Evolutionary conservation across 2,888 invertebrate genomes (phyloP), one percentile per base, ranked within the genome.

Genomic region (Xestobium rufovillosum): DNA sequence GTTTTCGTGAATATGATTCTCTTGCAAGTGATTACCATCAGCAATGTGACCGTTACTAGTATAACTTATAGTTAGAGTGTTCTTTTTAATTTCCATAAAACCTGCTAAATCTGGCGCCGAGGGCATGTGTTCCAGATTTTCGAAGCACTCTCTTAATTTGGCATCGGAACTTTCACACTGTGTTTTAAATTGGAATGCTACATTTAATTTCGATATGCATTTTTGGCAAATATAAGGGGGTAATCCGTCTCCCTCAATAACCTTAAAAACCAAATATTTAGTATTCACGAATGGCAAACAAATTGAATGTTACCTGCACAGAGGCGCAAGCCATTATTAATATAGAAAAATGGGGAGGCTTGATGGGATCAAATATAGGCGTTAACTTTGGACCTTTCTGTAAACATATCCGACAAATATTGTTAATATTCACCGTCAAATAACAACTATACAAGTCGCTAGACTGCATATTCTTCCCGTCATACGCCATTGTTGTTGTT

Each of bases 311-410:
- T 57, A 67, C 67, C 59, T 67, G 62, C 2, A 67, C 64, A 31
- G 62, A 55, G 34, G 66, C 63, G 52, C 67, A 67, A 41, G 65
- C 61, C 63, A 65, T 67, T 31, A 67, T 63, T 42, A 66, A 49
- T 37, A 64, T 57, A 4, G 66, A 63, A 48, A 66, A 65, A 51
- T 64, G 62, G 17, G 63, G 61, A 13, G 66, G 65, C 51, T 66
- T 65, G 12, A 62, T 55, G 6, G 63, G 61, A 51, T 66, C 65
- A 47, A 66, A 66, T 45, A 67, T 66, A 23, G 65, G 62, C 55
- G 63, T 60, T 39, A 67, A 49, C 47, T 65, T 65, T 13, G 55
- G 54, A 17, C 61, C 60, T 45, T 61, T 62, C 48, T 65, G 63
- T 41, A 67, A 48, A 45, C 67, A 67, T 43, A 66, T 59, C 34